Evolutionary conservation across 2,113 vertebrate species (phyloP).

Genomic region (Siniperca knerii): DNA sequence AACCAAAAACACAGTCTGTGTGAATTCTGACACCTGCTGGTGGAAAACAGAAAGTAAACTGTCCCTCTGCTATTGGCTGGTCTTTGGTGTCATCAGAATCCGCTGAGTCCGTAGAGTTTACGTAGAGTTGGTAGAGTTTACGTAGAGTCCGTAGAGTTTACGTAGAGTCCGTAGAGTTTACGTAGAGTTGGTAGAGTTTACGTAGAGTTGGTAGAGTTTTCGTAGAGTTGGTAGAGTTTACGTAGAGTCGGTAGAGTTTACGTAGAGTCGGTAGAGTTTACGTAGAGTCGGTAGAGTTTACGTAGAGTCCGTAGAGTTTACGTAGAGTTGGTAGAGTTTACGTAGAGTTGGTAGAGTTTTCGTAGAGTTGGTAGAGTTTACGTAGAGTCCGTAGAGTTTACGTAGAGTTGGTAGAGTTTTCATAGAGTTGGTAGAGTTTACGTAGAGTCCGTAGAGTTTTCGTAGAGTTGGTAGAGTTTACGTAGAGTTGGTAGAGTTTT

Average conservation of each 20-base stretch:
- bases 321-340: not conserved
- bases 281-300: not conserved
- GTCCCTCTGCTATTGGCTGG: not conserved
- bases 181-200: not conserved
- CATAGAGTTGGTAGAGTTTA: not conserved
- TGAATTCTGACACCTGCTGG: conserved; percentile 22
- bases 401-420: not conserved
- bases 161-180: no score
- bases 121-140: not conserved
- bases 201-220: no score
- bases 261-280: not conserved
- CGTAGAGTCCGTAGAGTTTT: not conserved
- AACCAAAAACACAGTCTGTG: not conserved
- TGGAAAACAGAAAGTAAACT: not conserved
- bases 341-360: not conserved
- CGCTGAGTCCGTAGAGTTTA: not conserved
- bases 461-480: not conserved
- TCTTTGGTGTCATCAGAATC: not conserved
- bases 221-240: not conserved
- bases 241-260: no score
- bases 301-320: not conserved
- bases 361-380: rapidly evolving
- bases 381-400: not conserved
- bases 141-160: no score
- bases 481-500: not conserved